Evolutionary conservation across 1,140 invertebrate genomes (phyloP), one percentile per base, ranked within the genome.

Genomic region (Homarus americanus): DNA sequence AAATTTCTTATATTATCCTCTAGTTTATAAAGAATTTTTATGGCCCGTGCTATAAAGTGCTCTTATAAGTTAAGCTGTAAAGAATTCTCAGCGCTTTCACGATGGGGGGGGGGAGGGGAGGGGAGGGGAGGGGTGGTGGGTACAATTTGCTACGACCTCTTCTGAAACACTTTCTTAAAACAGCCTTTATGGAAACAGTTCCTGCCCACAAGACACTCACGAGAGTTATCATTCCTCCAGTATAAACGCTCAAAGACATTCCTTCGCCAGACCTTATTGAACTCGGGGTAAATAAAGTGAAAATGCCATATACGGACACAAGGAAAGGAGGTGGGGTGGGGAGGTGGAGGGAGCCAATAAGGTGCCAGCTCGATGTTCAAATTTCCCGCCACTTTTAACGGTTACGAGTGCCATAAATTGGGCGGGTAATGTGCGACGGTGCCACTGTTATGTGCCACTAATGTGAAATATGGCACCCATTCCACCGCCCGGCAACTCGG

Each of bases 381-480:
- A 93, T 93, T 93, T 93, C 92, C 92, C 92, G 90, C 90, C 91
- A 93, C 92, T 93, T 93, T 93, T 93, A 93, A 93, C 92, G 90
- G 92, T 93, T 93, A 93, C 92, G 92, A 91, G 86, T 73, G 36
- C 75, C 92, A 93, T 93, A 93, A 93, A 93, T 93, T 91, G 86
- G 76, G 83, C 87, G 87, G 92, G 88, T 93, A 93, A 93, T 93
- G 92, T 91, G 91, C 88, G 87, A 85, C 86, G 87, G 82, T 93
- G 92, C 90, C 89, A 91, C 92, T 91, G 88, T 93, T 91, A 93
- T 93, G 92, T 91, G 90, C 92, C 91, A 93, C 92, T 93, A 93
- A 93, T 93, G 91, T 93, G 92, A 93, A 90, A 91, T 93, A 93
- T 91, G 82, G 91, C 90, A 89, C 44, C 87, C 92, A 91, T 93